A percentile compares a stretch with the other conserved stretches of the same genome.
Evolutionary conservation across 2,113 vertebrate genomes (phyloP).

Genomic region (Mustelus asterias): DNA sequence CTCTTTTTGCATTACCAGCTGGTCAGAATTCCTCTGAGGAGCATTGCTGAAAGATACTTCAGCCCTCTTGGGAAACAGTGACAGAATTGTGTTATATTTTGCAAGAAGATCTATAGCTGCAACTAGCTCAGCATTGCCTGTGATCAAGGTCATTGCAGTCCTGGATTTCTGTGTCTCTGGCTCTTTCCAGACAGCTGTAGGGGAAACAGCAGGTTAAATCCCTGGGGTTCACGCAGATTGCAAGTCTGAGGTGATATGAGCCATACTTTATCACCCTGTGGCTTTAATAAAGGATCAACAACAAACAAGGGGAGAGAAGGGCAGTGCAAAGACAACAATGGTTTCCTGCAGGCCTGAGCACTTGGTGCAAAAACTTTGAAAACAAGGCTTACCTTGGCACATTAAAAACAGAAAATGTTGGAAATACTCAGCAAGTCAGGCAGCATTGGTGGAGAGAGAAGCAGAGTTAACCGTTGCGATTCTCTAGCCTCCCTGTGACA

Average conservation of each 20-base stretch:
- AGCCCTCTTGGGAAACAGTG: neutral
- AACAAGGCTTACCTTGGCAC: neutral
- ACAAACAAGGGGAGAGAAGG: neutral
- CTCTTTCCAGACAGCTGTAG: neutral
- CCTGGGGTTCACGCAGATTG: neutral
- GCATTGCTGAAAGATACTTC: neutral
- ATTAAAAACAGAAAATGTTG: neutral
- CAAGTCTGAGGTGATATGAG: neutral
- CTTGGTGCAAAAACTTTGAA: neutral
- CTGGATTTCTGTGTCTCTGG: neutral
- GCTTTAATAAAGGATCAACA: neutral
- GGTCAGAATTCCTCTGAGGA: neutral
- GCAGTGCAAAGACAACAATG: neutral
- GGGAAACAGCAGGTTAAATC: neutral
- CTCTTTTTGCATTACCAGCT: neutral
- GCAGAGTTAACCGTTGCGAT: too few species aligned
- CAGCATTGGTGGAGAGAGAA: too few species aligned
- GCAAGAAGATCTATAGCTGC: neutral
- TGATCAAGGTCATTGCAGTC: neutral
- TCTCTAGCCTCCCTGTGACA: too few species aligned
- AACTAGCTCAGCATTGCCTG: neutral
- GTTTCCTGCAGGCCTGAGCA: neutral
- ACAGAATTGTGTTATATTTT: neutral
- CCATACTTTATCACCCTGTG: neutral
- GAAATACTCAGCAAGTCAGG: neutral